These are phyloP conservation scores for Lamellibrachia luymesi DNA, from an alignment of 1,140 invertebrate species.

Conservation along the genomic window DNA sequence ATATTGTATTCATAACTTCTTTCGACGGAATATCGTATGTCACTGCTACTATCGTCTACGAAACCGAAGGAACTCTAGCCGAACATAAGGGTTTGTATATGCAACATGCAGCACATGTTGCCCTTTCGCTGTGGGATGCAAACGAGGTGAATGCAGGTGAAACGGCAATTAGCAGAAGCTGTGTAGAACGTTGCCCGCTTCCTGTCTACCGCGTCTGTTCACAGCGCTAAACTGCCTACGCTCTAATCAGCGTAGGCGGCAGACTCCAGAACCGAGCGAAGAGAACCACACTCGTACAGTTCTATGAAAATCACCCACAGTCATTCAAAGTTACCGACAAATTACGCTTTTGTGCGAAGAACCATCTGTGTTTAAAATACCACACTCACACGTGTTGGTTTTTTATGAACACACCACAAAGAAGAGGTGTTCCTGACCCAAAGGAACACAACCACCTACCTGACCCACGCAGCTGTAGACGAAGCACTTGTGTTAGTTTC, in stretches of 20 bases:
- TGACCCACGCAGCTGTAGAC: background rate
- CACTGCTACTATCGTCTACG: too few species aligned
- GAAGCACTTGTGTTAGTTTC: background rate
- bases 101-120: background rate
- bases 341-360: background rate
- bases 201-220: background rate
- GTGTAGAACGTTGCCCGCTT: background rate
- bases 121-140: background rate
- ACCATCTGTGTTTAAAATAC: background rate
- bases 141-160: background rate
- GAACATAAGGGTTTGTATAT: background rate
- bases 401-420: background rate
- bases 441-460: background rate
- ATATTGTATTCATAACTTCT: too few species aligned
- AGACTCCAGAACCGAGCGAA: background rate
- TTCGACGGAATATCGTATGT: too few species aligned
- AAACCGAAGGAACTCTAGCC: background rate
- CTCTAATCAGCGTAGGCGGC: background rate
- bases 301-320: background rate
- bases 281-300: background rate
- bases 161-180: background rate
- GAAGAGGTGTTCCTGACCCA: background rate
- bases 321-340: background rate
- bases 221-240: background rate
- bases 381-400: background rate